A percentile compares a stretch with the other conserved stretches of the same genome.
Conservation (phyloP, 2,888 invertebrate genomes). For the Oligia strigilis region DNA sequence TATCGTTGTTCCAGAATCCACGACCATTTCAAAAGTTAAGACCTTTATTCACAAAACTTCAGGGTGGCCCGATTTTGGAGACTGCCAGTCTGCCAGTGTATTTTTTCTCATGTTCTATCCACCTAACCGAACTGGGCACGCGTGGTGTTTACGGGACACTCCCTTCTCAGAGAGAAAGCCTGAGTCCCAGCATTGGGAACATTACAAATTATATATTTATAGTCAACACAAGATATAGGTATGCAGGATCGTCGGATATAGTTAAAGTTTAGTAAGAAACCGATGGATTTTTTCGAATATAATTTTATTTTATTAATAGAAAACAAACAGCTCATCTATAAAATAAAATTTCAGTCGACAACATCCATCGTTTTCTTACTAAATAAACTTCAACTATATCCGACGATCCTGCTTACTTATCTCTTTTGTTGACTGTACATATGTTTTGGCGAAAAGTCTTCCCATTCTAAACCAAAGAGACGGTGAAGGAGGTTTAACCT, state of each 20-base stretch:
- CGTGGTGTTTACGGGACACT: neutral
- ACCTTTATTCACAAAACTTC: neutral
- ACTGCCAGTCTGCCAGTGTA: neutral
- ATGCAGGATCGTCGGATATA: too few species aligned
- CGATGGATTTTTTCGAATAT: too few species aligned
- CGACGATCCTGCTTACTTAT: too few species aligned
- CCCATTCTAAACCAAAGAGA: slow-evolving; percentile 10
- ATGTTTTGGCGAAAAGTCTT: neutral
- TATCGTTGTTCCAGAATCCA: neutral
- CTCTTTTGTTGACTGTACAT: neutral
- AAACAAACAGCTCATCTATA: too few species aligned
- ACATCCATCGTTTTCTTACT: too few species aligned
- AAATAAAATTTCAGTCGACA: too few species aligned
- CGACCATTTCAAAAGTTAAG: neutral
- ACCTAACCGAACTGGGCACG: neutral
- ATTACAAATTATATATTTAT: neutral
- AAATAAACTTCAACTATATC: too few species aligned
- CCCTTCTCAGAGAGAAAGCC: neutral
- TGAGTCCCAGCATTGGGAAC: neutral
- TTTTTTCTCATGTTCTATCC: neutral
- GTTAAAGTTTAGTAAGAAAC: too few species aligned
- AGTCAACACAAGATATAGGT: too few species aligned
- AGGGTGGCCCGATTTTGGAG: neutral
- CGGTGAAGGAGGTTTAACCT: slow-evolving; percentile 61
- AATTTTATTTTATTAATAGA: neutral